Evolutionary conservation across 2,888 invertebrate genomes (phyloP).

Genomic region (Malachius bipustulatus): DNA sequence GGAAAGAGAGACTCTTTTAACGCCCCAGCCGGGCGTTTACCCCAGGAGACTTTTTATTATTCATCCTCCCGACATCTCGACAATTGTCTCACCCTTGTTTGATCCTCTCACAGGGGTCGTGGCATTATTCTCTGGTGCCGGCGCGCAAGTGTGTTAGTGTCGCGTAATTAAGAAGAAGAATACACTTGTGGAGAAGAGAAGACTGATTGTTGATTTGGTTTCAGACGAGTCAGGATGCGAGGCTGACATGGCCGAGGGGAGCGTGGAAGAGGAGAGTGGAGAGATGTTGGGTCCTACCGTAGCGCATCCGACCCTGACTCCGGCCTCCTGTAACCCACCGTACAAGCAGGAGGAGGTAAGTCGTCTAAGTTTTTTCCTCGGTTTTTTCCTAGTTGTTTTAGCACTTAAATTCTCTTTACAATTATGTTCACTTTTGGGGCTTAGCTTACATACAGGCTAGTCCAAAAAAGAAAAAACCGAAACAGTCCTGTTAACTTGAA

Average conservation of each 20-base stretch:
- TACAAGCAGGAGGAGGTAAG: slow-evolving; percentile 36
- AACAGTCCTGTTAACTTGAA: too few species aligned
- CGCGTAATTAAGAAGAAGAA: slow-evolving; percentile 10
- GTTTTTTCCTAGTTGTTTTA: not conserved
- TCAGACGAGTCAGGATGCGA: slow-evolving; percentile 72
- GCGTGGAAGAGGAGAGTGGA: slow-evolving; percentile 50
- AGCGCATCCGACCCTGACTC: slow-evolving; percentile 41
- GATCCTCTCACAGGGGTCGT: too few species aligned
- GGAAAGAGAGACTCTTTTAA: too few species aligned
- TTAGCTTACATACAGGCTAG: not conserved
- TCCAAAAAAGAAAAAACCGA: too few species aligned
- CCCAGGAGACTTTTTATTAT: too few species aligned
- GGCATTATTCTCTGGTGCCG: too few species aligned
- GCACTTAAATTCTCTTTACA: too few species aligned
- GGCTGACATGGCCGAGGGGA: slow-evolving; percentile 75
- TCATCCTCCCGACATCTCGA: too few species aligned
- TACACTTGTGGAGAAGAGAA: not conserved
- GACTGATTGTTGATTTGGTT: slow-evolving; percentile 25
- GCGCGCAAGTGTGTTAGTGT: too few species aligned
- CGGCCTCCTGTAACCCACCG: slow-evolving; percentile 36
- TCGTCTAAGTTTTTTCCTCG: slow-evolving; percentile 8
- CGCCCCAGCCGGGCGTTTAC: too few species aligned
- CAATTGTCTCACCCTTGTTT: too few species aligned
- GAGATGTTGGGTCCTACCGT: slow-evolving; percentile 44
- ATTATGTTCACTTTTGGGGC: slow-evolving; percentile 1